Conservation (phyloP, 2,888 invertebrate genomes). For the Proisotoma minuta region DNA sequence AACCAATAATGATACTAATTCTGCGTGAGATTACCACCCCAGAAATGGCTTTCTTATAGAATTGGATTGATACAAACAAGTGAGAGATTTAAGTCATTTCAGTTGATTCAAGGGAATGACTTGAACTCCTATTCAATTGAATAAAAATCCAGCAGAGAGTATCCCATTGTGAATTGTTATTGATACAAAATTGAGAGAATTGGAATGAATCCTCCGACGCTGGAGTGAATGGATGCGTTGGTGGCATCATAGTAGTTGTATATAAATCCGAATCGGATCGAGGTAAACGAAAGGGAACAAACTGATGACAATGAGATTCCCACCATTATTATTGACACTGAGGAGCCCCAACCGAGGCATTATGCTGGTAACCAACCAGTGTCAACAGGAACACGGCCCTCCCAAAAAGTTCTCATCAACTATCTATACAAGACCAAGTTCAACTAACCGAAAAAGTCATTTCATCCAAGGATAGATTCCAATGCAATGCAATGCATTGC, state of each 20-base stretch:
- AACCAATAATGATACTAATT: too few species aligned
- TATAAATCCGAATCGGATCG: slow-evolving; percentile 20
- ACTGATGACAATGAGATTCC: slow-evolving; percentile 41
- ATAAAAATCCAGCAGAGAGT: too few species aligned
- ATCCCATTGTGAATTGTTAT: slow-evolving; percentile 4
- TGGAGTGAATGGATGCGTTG: background rate
- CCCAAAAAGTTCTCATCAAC: slow-evolving; percentile 21
- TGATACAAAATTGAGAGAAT: slow-evolving; percentile 6
- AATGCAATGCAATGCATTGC: background rate
- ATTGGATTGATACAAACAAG: too few species aligned
- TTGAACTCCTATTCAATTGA: too few species aligned
- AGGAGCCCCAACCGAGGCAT: slow-evolving; percentile 38
- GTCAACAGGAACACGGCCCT: slow-evolving; percentile 38
- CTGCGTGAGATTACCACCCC: too few species aligned
- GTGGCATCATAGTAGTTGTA: background rate
- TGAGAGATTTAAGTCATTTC: too few species aligned
- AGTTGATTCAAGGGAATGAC: too few species aligned
- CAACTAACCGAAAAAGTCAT: slow-evolving; percentile 8
- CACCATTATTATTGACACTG: slow-evolving; percentile 41
- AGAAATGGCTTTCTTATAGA: too few species aligned
- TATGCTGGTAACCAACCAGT: slow-evolving; percentile 39
- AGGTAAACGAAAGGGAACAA: slow-evolving; percentile 19
- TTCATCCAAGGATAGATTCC: background rate
- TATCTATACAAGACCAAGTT: background rate
- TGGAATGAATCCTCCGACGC: background rate